phyloP scores from a whole-genome alignment of 2,888 invertebrate species.

The Mythimna ferrago region DNA sequence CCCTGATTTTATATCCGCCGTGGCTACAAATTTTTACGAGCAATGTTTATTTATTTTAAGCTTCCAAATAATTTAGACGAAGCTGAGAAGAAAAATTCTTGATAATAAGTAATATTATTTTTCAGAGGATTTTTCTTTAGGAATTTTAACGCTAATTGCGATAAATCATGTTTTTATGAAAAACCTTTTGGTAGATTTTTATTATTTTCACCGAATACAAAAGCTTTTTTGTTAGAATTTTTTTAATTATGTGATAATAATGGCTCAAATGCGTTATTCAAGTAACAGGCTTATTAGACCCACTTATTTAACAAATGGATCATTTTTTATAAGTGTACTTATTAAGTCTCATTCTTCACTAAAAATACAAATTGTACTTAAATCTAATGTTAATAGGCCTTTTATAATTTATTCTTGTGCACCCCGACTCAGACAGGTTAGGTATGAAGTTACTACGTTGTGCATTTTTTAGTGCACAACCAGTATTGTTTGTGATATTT shows the following conservation, averaged over 20 bases:
- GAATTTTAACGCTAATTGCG: constrained; percentile 18
- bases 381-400: no score
- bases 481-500: no score
- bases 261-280: no score
- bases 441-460: no score
- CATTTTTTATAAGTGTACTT: not conserved
- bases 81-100: not conserved
- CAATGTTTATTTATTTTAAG: constrained; percentile 22
- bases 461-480: no score
- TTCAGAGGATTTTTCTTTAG: not conserved
- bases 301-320: not conserved
- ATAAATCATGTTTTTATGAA: constrained; percentile 20
- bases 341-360: no score
- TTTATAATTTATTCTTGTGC: no score
- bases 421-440: no score
- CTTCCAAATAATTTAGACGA: constrained; percentile 14
- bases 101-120: not conserved
- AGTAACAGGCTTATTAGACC: no score
- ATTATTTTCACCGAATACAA: not conserved
- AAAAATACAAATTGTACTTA: no score
- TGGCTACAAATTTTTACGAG: constrained; percentile 8
- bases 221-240: not conserved
- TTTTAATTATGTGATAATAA: not conserved
- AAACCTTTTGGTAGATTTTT: not conserved
- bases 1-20: constrained; percentile 18